Base-by-base conservation (phyloP, 2,888 invertebrate genomes). In the Apamea sordens region DNA sequence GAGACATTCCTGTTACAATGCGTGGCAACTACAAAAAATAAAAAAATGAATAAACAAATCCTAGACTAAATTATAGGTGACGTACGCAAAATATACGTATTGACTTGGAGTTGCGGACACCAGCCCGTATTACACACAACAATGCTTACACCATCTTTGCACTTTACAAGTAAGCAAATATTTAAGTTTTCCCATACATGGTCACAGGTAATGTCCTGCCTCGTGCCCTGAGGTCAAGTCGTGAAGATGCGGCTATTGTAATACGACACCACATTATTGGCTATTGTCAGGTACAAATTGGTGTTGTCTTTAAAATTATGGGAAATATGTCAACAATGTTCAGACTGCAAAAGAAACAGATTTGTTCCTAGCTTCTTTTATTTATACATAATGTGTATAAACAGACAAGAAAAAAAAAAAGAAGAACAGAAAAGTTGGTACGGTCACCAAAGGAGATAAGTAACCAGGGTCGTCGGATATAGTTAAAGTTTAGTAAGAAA, bases 161-260 rank as follows among this genome's bases (percentile, higher is more conserved):
- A 61, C 28, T 68, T 72, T 53, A 74, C 73, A 69, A 82, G n/a
- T 21, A 10, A 32, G 36, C 36, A 2, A 56, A 74, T 72, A 69
- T 53, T 68, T 13, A 59, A 67, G n/a, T 65, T 61, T 50, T 44
- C 75, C 83, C 77, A 59, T 72, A 83, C 28, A 83, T 86, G 85
- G 85, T 21, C 65, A 63, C 3, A 10, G 64, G 41, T 82, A 78
- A 73, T 85, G 80, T 67, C 53, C 64, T 78, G 71, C 21, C 44
- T 36, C 1, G 59, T 44, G 77, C 81, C 85, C 81, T 64, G 15
- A 53, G 89, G 89, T 89, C 85, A 89, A 81, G 72, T 89, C 89
- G 89, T 89, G 89, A 86, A 79, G 79, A 85, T 83, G 50, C 53
- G 53, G 79, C 84, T 69, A 88, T 87, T 89, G 86, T 89, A 80